Conservation (phyloP, 2,888 invertebrate species). For the Tribolium freemani region DNA sequence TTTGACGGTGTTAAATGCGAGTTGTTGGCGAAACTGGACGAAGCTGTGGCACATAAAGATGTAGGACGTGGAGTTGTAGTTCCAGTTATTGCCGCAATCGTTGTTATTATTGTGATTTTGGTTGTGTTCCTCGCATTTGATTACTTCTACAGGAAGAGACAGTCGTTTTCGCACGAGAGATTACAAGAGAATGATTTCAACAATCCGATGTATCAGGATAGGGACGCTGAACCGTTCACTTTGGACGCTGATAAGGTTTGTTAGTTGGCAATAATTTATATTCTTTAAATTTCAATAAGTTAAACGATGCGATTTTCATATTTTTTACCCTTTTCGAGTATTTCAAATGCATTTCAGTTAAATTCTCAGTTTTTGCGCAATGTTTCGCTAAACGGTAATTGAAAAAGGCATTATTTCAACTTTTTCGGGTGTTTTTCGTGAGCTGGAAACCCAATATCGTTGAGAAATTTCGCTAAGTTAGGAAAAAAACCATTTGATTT, state of each 20-base stretch:
- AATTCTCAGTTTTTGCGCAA: no score
- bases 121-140: slow-evolving; percentile 59
- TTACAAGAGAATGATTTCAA: slow-evolving; percentile 86
- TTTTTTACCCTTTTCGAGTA: no score
- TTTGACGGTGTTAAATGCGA: slow-evolving; percentile 70
- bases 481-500: no score
- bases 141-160: slow-evolving; percentile 57
- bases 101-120: slow-evolving; percentile 56
- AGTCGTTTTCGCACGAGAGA: slow-evolving; percentile 82
- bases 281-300: not conserved
- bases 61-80: slow-evolving; percentile 51
- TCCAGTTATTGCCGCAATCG: slow-evolving; percentile 54
- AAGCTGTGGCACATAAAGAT: slow-evolving; percentile 29
- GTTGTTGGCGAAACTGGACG: slow-evolving; percentile 26
- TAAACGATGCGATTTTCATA: not conserved
- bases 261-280: no score
- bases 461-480: no score
- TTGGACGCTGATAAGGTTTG: slow-evolving; percentile 75
- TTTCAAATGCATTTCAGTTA: no score
- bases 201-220: slow-evolving; percentile 90
- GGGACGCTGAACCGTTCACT: slow-evolving; percentile 74
- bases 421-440: no score
- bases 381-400: no score
- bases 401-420: no score
- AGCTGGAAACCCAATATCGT: no score